Conservation (phyloP, 2,797 vertebrate genomes). For the Oreonectes daqikongensis region DNA sequence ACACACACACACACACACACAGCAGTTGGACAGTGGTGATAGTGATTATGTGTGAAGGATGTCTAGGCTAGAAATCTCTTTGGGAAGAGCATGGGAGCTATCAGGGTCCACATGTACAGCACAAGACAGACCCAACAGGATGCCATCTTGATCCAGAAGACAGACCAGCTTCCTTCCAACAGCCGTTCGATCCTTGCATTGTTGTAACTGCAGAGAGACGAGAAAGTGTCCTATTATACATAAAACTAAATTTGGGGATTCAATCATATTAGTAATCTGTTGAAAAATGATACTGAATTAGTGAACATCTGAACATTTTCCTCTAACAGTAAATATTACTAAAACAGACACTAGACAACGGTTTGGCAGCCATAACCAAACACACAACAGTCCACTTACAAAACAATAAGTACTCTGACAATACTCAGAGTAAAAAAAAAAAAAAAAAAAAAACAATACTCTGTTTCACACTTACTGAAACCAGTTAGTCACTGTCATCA, state of each 20-base stretch:
- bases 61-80: constrained; percentile 86
- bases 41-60: constrained; percentile 19
- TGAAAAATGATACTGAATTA: too few relatives aligned
- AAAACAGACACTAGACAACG: too few relatives aligned
- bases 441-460: background rate
- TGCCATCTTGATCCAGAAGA: constrained; percentile 97
- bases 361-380: too few relatives aligned
- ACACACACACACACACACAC: background rate
- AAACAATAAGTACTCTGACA: too few relatives aligned
- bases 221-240: too few relatives aligned
- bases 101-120: constrained; percentile 88
- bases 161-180: constrained; percentile 89
- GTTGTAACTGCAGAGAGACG: constrained; percentile 78
- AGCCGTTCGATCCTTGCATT: constrained; percentile 89
- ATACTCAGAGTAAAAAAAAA: too few relatives aligned
- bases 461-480: constrained; percentile 89
- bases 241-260: too few relatives aligned
- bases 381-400: background rate
- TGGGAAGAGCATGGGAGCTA: constrained; percentile 88
- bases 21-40: constrained; percentile 39
- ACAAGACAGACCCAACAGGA: constrained; percentile 93
- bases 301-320: too few relatives aligned
- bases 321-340: too few relatives aligned
- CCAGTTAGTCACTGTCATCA: constrained; percentile 99
- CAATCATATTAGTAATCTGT: too few relatives aligned